These are phyloP conservation scores for Mungos mungo DNA, from an alignment of 2,113 vertebrate species.

Conservation along the genomic window DNA sequence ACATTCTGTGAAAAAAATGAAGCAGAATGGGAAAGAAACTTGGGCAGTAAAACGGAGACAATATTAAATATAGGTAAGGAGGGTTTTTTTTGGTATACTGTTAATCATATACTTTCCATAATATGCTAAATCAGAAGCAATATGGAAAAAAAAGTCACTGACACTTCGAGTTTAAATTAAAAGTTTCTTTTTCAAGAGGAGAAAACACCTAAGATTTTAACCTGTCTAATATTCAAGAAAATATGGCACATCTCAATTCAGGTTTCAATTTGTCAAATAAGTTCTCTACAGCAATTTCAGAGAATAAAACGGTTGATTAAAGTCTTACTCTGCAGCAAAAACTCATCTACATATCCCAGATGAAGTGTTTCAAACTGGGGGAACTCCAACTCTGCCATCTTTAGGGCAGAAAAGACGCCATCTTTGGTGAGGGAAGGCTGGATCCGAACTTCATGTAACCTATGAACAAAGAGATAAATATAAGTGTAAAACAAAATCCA, in stretches of 20 bases:
- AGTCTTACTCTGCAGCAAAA: slow-evolving; percentile 95
- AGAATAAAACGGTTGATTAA: slow-evolving; percentile 37
- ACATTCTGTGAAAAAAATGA: slow-evolving; percentile 65
- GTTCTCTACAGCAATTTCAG: slow-evolving; percentile 28
- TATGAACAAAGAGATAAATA: slow-evolving; percentile 77
- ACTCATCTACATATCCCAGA: slow-evolving; percentile 98
- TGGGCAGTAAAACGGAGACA: slow-evolving; percentile 43
- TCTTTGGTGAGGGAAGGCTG: slow-evolving; percentile 99
- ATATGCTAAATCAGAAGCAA: slow-evolving; percentile 17
- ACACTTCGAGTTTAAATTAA: background rate
- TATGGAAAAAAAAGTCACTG: background rate
- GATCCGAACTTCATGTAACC: slow-evolving; percentile 98
- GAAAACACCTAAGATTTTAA: slow-evolving; percentile 25
- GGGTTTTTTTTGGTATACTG: background rate
- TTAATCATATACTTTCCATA: slow-evolving; percentile 23
- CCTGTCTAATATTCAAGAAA: background rate
- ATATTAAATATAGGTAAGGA: slow-evolving; percentile 34
- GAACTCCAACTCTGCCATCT: slow-evolving; percentile 99
- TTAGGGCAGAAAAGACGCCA: slow-evolving; percentile 98
- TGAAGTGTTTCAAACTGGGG: slow-evolving; percentile 99
- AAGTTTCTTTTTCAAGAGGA: slow-evolving; percentile 28
- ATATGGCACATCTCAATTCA: background rate
- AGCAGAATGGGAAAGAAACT: slow-evolving; percentile 56
- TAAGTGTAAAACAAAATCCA: slow-evolving; percentile 42
- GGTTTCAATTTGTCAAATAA: slow-evolving; percentile 10